Evolutionary conservation across 2,888 invertebrate species (phyloP).

Genomic region (Malthinus flaveolus): DNA sequence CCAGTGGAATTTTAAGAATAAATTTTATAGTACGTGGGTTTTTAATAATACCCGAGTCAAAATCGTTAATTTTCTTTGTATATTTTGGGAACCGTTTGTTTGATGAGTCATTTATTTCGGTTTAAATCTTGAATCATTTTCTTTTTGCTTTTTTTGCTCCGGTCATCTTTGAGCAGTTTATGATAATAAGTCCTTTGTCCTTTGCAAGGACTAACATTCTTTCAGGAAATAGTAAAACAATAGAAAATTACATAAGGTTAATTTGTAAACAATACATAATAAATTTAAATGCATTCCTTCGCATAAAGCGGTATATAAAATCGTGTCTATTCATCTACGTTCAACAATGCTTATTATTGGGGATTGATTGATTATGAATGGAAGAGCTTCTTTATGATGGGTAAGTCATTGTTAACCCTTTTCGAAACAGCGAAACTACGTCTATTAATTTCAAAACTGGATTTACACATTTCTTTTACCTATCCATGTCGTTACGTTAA

Average conservation of each 20-base stretch:
- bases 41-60: slow-evolving; percentile 16
- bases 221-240: slow-evolving; percentile 22
- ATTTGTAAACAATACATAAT: slow-evolving; percentile 33
- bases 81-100: neutral
- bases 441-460: no score
- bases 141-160: neutral
- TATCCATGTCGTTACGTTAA: no score
- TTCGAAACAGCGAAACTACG: no score
- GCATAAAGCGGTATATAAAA: slow-evolving; percentile 24
- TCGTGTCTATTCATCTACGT: slow-evolving; percentile 22
- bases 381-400: neutral
- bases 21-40: slow-evolving; percentile 18
- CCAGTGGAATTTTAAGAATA: slow-evolving; percentile 17
- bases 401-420: no score
- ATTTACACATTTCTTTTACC: no score
- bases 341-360: slow-evolving; percentile 21
- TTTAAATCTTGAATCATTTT: neutral
- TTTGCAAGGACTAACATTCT: slow-evolving; percentile 32
- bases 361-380: slow-evolving; percentile 17
- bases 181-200: slow-evolving; percentile 28
- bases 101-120: slow-evolving; percentile 14
- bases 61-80: slow-evolving; percentile 21
- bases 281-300: slow-evolving; percentile 25
- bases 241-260: slow-evolving; percentile 27
- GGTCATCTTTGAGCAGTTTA: slow-evolving; percentile 1